Evolutionary conservation across 2,113 vertebrate genomes (phyloP).

Genomic region (Syrmaticus mikado): DNA sequence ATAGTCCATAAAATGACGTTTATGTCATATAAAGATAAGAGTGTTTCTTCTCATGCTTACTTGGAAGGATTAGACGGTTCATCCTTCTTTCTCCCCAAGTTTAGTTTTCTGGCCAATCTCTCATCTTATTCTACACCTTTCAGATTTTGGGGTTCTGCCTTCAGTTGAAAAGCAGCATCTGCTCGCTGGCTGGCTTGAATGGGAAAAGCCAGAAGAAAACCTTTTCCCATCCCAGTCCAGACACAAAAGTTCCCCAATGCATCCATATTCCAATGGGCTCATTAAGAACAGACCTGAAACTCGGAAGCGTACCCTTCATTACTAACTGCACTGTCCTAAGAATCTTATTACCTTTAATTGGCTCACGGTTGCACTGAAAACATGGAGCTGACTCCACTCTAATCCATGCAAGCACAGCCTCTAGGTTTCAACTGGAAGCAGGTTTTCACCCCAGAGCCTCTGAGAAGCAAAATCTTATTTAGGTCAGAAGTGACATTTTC

Average conservation of each 20-base stretch:
- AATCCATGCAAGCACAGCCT: background rate
- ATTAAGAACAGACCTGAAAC: background rate
- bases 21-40: background rate
- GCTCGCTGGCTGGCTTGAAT: background rate
- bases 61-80: background rate
- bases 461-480: background rate
- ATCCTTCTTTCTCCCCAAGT: background rate
- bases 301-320: background rate
- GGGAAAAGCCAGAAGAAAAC: background rate
- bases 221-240: background rate
- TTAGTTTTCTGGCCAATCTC: background rate
- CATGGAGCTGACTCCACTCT: background rate
- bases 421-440: background rate
- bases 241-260: background rate
- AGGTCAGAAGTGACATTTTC: constrained; percentile 20
- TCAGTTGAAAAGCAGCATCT: background rate
- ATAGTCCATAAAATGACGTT: background rate
- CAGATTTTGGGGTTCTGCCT: background rate
- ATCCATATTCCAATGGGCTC: background rate
- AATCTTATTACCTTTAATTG: background rate
- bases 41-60: background rate
- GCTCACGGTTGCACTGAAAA: background rate
- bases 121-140: background rate
- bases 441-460: background rate
- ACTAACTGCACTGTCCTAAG: background rate